These are phyloP conservation scores for Nomada fabriciana DNA, from an alignment of 2,888 invertebrate genomes.

Conservation along the genomic window DNA sequence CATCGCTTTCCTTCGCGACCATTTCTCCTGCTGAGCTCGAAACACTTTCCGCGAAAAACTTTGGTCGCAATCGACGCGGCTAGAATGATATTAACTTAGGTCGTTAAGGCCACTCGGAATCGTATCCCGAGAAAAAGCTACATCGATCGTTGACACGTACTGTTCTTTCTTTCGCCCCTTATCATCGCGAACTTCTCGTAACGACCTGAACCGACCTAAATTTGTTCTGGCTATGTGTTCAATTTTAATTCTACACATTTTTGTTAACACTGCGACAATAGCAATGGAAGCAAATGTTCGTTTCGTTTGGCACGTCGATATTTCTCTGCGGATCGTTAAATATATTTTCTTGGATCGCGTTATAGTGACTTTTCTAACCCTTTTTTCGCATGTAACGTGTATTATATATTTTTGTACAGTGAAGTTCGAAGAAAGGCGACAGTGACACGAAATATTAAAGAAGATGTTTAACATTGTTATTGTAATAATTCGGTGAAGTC, in stretches of 20 bases:
- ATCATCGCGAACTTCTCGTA: background rate
- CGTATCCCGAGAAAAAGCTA: background rate
- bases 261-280: too few species aligned
- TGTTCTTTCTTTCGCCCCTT: background rate
- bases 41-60: constrained; percentile 26
- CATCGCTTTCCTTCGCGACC: constrained; percentile 16
- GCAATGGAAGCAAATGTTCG: too few species aligned
- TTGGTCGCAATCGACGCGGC: constrained; percentile 11
- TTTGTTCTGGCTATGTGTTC: background rate
- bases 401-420: too few species aligned
- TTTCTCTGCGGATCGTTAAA: too few species aligned
- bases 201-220: background rate
- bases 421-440: too few species aligned
- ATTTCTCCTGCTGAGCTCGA: constrained; percentile 4
- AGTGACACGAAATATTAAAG: too few species aligned
- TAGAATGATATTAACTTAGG: constrained; percentile 23
- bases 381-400: too few species aligned
- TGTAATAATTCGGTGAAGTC: too few species aligned
- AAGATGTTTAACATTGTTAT: too few species aligned
- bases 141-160: background rate
- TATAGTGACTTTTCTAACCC: too few species aligned
- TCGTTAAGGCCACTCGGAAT: constrained; percentile 21
- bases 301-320: too few species aligned
- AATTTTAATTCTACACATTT: background rate
- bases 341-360: too few species aligned